phyloP scores from a whole-genome alignment of 1,140 invertebrate species.

The Aculops lycopersici region DNA sequence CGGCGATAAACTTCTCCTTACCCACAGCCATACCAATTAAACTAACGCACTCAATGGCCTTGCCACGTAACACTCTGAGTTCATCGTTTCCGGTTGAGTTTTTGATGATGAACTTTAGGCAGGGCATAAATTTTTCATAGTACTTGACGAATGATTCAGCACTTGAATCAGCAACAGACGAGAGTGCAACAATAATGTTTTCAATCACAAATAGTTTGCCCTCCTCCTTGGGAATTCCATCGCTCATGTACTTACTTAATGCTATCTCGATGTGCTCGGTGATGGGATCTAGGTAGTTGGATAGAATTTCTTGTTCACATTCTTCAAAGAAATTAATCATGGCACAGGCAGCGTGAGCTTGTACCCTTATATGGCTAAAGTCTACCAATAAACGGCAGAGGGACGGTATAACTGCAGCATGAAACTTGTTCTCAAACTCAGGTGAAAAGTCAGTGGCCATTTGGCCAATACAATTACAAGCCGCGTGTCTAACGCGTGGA shows the following conservation, averaged over 20 bases:
- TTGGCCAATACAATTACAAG: constrained; percentile 95
- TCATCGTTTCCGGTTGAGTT: constrained; percentile 50
- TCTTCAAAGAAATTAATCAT: constrained; percentile 97
- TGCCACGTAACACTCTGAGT: constrained; percentile 54
- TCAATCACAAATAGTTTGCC: constrained; percentile 86
- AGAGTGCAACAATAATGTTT: constrained; percentile 89
- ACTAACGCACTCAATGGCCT: constrained; percentile 93
- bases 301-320: constrained; percentile 73
- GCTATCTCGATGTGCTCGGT: constrained; percentile 68
- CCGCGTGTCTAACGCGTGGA: constrained; percentile 70
- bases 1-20: constrained; percentile 58
- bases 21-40: constrained; percentile 91
- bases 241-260: constrained; percentile 65
- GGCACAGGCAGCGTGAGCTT: constrained; percentile 45
- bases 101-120: constrained; percentile 82
- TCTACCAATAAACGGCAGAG: constrained; percentile 66
- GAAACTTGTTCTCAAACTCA: constrained; percentile 85
- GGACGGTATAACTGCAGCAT: constrained; percentile 60
- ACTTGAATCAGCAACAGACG: constrained; percentile 89
- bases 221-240: constrained; percentile 43
- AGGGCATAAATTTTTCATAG: constrained; percentile 54
- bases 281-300: constrained; percentile 55
- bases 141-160: constrained; percentile 66
- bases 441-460: constrained; percentile 96
- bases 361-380: constrained; percentile 60